Evolutionary conservation across 2,113 vertebrate genomes (phyloP), one percentile per base, ranked within the genome.

Genomic region (Ciconia maguari): DNA sequence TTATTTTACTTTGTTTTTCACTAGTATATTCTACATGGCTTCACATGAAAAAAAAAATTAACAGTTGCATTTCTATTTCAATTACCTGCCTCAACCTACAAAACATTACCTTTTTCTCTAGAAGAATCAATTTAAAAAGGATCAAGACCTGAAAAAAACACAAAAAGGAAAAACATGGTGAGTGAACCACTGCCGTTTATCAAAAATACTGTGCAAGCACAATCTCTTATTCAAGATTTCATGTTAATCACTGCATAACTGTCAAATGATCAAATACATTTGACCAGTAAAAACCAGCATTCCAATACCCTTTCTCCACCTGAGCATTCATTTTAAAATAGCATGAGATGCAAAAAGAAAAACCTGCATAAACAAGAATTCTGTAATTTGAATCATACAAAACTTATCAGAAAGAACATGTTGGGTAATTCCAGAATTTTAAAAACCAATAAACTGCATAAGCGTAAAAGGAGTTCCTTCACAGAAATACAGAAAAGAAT

Each of bases 71-170:
- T 79, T 76, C 66, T 68, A 61, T 25, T 74, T 80, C 36, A 62
- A 54, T 81, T 71, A 71, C 71, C 46, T 66, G 29, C 51, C n/a
- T 78, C 74, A 74, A 57, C n/a, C 62, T 93, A 89, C 18, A 74
- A 72, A 70, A 88, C 2, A 5, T 96, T 96, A 99, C 99, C 99
- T 99, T 99, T 98, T 99, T 99, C 97, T 99, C 99, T 90, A 99
- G 98, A 96, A 99, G 98, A 97, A 99, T 99, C 61, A 99, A 95
- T 93, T 99, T 99, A 98, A 99, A 99, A 71, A 99, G 98, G 90
- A 99, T 99, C 88, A 99, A 98, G 94, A 99, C 98, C 99, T 99
- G 80, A 15, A 95, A 95, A 95, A 87, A 26, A 49, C 49, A 94
- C 60, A 96, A 62, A 96, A 92, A 49, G 24, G 61, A 86, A 70